These are phyloP conservation scores for Anodontia alba DNA, from an alignment of 2,888 invertebrate genomes.

Conservation along the genomic window DNA sequence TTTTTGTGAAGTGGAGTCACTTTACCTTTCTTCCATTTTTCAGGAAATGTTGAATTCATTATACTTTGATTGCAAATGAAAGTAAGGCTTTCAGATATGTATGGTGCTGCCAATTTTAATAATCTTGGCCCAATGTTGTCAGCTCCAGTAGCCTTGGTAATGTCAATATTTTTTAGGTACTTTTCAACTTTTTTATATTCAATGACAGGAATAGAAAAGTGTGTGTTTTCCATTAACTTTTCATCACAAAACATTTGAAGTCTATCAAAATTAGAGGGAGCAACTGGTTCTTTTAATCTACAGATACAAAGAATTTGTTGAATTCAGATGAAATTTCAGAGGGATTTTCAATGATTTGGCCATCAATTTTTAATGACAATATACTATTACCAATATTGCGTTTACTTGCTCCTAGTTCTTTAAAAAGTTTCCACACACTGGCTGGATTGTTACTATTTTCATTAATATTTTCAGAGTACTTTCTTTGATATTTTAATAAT, in stretches of 20 bases:
- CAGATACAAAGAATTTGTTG: background rate
- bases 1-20: background rate
- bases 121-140: constrained; percentile 6
- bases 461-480: background rate
- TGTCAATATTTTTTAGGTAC: background rate
- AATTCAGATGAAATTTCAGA: background rate
- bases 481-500: no score
- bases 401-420: background rate
- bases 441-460: background rate
- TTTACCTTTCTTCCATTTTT: constrained; percentile 5
- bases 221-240: background rate
- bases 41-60: background rate
- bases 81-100: background rate
- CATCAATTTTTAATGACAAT: background rate
- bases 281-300: background rate
- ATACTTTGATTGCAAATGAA: background rate
- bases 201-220: background rate
- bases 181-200: background rate
- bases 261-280: background rate
- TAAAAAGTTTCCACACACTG: background rate
- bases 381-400: background rate
- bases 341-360: background rate
- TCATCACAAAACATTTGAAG: background rate
- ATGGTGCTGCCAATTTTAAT: background rate
- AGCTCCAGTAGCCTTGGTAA: background rate